Conservation (phyloP, 2,888 invertebrate species). For the Pycnomerus fuliginosus region DNA sequence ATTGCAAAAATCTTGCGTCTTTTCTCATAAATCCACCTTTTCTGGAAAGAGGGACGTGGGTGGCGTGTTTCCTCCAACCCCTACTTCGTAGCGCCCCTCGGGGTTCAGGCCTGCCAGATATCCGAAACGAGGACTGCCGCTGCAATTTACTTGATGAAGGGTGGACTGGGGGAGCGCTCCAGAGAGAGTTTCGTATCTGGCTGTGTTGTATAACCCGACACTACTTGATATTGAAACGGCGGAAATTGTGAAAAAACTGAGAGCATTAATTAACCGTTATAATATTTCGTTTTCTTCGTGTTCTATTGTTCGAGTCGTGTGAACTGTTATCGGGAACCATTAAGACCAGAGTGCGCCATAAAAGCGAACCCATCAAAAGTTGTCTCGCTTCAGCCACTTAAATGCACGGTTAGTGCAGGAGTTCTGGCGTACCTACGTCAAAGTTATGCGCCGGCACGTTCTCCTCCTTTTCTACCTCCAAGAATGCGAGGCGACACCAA, state of each 20-base stretch:
- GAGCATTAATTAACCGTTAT: too few species aligned
- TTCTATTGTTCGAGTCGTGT: too few species aligned
- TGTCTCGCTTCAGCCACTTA: constrained; percentile 47
- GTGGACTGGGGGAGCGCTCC: constrained; percentile 38
- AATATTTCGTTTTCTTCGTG: too few species aligned
- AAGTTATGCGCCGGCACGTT: constrained; percentile 12
- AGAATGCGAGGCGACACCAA: constrained; percentile 3
- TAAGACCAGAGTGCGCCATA: constrained; percentile 47
- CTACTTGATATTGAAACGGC: constrained; percentile 25
- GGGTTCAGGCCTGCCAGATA: constrained; percentile 51
- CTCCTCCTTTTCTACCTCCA: constrained; percentile 13
- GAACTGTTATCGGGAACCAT: constrained; percentile 43
- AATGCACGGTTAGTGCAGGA: constrained; percentile 37
- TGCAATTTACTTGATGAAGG: constrained; percentile 54
- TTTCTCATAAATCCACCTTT: constrained; percentile 23
- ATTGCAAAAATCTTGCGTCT: too few species aligned
- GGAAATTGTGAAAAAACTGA: too few species aligned
- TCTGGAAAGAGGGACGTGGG: constrained; percentile 11
- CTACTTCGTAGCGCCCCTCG: constrained; percentile 40
- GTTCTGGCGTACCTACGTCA: constrained; percentile 12
- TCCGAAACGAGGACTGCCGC: constrained; percentile 51
- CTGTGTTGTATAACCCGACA: constrained; percentile 9
- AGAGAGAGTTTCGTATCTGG: constrained; percentile 9
- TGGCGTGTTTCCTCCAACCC: constrained; percentile 9
- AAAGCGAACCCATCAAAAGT: constrained; percentile 48